Evolutionary conservation across 2,113 vertebrate species (phyloP), one percentile per base, ranked within the genome.

Genomic region (Hippoglossus stenolepis): DNA sequence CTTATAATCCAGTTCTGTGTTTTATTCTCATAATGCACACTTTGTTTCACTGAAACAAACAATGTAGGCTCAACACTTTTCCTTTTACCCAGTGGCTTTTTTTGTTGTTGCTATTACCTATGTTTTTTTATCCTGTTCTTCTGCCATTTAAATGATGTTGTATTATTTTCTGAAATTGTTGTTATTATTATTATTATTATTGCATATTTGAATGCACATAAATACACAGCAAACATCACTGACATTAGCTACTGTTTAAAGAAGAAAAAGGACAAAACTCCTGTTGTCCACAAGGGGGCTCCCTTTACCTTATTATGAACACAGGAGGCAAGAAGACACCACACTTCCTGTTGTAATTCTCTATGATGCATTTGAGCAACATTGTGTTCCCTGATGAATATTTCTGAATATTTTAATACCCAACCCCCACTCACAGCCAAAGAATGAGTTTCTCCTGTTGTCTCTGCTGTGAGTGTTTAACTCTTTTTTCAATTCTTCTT

Each of bases 281-380:
- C 20, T 51, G 2, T 49, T 56, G 2, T 77, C 91, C 92, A 91
- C 88, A 54, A 87, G 92, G 90, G 81, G 92, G 79, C 91, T 65
- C 84, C 65, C 75, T 92, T 89, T 49, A 82, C 77, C 87, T 66
- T 76, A 2, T 20, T 47, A 75, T 84, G 49, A 79, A 15, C 54
- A 47, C 9, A 18, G 53, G 20, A 28, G 0, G 38, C 1, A 17
- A 47, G 56, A 51, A 43, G 14, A 54, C 18, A 13, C 60, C 61
- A 70, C 14, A 26, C 9, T 53, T 68, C 23, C 8, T 61, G 6
- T 4, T 24, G 31, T 20, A 28, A 69, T 65, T 69, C 72, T 60
- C 26, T 43, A 24, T 40, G 66, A 62, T 26, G 63, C 77, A 20
- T 70, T 72, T 20, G 65, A 31, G 64, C 24, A 60, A 6, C 38